Evolutionary conservation across 2,888 invertebrate species (phyloP).

Genomic region (Aleiodes alternator): DNA sequence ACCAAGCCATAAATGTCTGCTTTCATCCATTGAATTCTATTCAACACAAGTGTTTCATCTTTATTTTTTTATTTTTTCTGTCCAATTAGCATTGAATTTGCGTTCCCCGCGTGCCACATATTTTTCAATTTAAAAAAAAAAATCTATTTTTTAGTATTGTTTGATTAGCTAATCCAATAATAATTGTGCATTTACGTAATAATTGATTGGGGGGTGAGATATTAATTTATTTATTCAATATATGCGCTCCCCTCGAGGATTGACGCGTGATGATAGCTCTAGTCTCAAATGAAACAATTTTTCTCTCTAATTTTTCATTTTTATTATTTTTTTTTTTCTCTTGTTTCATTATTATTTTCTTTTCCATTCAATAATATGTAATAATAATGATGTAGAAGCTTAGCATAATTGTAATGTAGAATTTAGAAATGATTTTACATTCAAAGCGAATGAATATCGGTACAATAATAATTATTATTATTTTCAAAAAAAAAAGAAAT

Average conservation of each 20-base stretch:
- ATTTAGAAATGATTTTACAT: conserved; percentile 49
- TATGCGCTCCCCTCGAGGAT: conserved; percentile 42
- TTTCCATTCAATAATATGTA: conserved; percentile 48
- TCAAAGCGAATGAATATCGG: background rate
- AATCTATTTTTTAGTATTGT: conserved; percentile 22
- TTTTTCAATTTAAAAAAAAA: conserved; percentile 2
- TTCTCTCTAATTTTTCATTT: conserved; percentile 38
- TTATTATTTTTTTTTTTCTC: conserved; percentile 39
- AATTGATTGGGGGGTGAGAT: background rate
- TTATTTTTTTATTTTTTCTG: conserved; percentile 31
- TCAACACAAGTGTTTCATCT: conserved; percentile 13
- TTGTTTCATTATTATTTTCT: conserved; percentile 36
- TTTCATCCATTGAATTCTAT: conserved; percentile 32
- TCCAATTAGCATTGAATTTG: conserved; percentile 18
- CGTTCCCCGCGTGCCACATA: conserved; percentile 28
- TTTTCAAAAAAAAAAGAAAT: background rate
- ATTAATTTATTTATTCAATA: conserved; percentile 38
- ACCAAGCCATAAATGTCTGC: conserved; percentile 50
- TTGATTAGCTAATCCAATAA: too few relatives aligned
- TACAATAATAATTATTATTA: conserved; percentile 5
- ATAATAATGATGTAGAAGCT: conserved; percentile 57
- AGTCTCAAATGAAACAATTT: conserved; percentile 61
- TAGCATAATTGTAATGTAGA: conserved; percentile 60
- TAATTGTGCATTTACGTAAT: too few relatives aligned
- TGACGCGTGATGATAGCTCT: conserved; percentile 68